These are phyloP conservation scores for Girardinichthys multiradiatus DNA, from an alignment of 2,113 vertebrate species.

Conservation along the genomic window DNA sequence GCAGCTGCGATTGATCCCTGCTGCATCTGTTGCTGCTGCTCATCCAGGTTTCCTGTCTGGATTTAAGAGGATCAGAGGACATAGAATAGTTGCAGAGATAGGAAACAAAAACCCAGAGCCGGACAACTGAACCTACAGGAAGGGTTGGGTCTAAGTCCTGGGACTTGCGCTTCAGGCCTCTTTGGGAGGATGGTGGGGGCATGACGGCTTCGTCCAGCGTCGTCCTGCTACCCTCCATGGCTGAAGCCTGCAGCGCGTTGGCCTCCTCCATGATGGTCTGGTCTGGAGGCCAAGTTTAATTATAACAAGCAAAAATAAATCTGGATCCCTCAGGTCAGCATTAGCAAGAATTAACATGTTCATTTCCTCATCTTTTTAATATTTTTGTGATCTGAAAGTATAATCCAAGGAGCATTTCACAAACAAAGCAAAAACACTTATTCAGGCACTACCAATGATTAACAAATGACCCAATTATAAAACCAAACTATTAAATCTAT, in stretches of 20 bases:
- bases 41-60: slow-evolving; percentile 75
- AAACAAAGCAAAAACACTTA: neutral
- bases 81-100: neutral
- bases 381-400: too few relatives aligned
- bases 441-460: neutral
- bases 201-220: slow-evolving; percentile 90
- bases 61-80: neutral
- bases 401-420: neutral
- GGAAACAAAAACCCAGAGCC: neutral
- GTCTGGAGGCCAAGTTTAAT: slow-evolving; percentile 74
- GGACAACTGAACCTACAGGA: slow-evolving; percentile 79
- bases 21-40: slow-evolving; percentile 77
- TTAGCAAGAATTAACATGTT: neutral
- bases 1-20: slow-evolving; percentile 62
- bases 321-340: neutral
- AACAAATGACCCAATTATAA: neutral
- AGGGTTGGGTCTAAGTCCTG: slow-evolving; percentile 89
- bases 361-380: too few relatives aligned
- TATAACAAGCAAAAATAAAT: neutral
- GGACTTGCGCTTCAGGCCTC: slow-evolving; percentile 89
- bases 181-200: slow-evolving; percentile 90
- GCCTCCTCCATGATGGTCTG: slow-evolving; percentile 94
- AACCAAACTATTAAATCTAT: neutral
- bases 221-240: slow-evolving; percentile 92
- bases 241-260: slow-evolving; percentile 87